phyloP scores from a whole-genome alignment of 2,888 invertebrate species.

The Apodemia zela region DNA sequence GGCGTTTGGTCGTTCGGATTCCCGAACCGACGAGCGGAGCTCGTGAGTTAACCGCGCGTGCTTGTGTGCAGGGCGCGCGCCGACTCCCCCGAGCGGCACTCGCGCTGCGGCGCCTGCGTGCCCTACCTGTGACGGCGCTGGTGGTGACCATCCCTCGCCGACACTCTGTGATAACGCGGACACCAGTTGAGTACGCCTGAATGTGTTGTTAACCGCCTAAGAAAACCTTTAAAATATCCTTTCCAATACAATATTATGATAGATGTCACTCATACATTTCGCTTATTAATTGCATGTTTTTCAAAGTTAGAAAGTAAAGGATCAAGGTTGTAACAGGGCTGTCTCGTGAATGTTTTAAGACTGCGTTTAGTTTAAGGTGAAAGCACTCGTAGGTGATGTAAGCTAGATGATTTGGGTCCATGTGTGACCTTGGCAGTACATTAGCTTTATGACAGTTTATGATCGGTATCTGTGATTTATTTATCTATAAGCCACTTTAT shows the following conservation, averaged over 20 bases:
- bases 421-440: conserved; percentile 15
- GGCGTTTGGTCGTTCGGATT: conserved; percentile 82
- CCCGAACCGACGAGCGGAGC: conserved; percentile 68
- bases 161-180: conserved; percentile 68
- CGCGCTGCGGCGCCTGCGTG: conserved; percentile 70
- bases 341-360: conserved; percentile 65
- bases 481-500: conserved; percentile 52
- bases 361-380: conserved; percentile 65
- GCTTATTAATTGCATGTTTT: conserved; percentile 61
- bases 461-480: conserved; percentile 75
- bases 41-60: conserved; percentile 77
- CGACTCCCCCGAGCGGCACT: conserved; percentile 63
- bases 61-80: conserved; percentile 76
- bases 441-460: conserved; percentile 49
- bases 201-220: conserved; percentile 53
- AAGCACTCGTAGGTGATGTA: conserved; percentile 19
- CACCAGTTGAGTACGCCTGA: conserved; percentile 60
- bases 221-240: conserved; percentile 43
- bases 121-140: conserved; percentile 65
- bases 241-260: conserved; percentile 35
- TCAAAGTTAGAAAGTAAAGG: conserved; percentile 34
- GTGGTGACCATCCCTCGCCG: conserved; percentile 39
- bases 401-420: conserved; percentile 18
- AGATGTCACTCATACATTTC: conserved; percentile 42
- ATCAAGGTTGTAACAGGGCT: conserved; percentile 51